Evolutionary conservation across 1,140 invertebrate genomes (phyloP).

Genomic region (Mercenaria mercenaria): DNA sequence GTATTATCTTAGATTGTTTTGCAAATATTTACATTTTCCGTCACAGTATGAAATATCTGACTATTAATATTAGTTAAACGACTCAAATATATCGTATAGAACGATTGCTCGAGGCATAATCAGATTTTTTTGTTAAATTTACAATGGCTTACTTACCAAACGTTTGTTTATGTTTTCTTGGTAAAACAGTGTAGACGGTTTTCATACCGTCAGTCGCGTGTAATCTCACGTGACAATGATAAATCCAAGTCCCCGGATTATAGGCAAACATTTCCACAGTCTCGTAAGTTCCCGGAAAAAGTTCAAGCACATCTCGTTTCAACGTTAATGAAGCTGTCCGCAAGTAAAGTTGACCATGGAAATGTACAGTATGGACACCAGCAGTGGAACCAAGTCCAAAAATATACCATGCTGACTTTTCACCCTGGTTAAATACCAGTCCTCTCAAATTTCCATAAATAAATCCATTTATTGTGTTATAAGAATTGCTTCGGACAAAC

Average conservation of each 20-base stretch:
- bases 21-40: no score
- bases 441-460: slow-evolving; percentile 77
- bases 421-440: slow-evolving; percentile 70
- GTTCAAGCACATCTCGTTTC: slow-evolving; percentile 77
- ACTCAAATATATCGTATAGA: no score
- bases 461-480: slow-evolving; percentile 78
- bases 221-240: slow-evolving; percentile 74
- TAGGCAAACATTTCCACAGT: slow-evolving; percentile 78
- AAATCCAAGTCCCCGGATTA: slow-evolving; percentile 80
- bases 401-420: slow-evolving; percentile 77
- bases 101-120: no score
- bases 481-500: slow-evolving; percentile 76
- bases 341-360: slow-evolving; percentile 80
- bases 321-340: slow-evolving; percentile 59
- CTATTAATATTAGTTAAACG: no score
- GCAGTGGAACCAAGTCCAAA: slow-evolving; percentile 75
- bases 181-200: slow-evolving; percentile 62
- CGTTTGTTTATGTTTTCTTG: not conserved
- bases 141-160: no score
- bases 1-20: no score
- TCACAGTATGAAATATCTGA: no score
- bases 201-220: slow-evolving; percentile 73
- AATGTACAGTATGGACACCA: slow-evolving; percentile 81
- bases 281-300: slow-evolving; percentile 78
- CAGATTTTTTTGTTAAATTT: no score